Evolutionary conservation across 2,113 vertebrate genomes (phyloP), one percentile per base, ranked within the genome.

Genomic region (Gadus chalcogrammus): DNA sequence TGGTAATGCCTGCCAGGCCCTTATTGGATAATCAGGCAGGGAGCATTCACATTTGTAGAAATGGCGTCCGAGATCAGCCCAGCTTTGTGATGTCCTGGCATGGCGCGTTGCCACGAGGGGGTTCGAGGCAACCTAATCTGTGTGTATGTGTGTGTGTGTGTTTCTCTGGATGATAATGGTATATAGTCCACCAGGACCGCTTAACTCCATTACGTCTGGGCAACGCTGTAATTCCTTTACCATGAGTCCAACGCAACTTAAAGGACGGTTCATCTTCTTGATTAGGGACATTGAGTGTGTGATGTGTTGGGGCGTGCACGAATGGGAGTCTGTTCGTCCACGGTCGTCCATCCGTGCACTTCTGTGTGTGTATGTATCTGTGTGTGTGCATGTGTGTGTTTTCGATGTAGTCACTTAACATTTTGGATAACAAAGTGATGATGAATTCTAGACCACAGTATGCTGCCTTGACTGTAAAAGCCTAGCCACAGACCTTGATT

Each of bases 1-100:
- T 65, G 3, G 59, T 78, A 77, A 79, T 79, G 73, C 59, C 69
- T 66, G 69, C 74, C 83, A 84, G 70, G 75, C 77, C 42, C 73
- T 70, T 60, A 71, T 75, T 65, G 72, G 71, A 82, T 74, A 77
- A 74, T 80, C 61, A 76, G 75, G 70, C 67, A 53, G 70, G 63
- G 70, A 68, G 31, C 66, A 68, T 61, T 63, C 71, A 67, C 71
- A 67, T 58, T 72, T 65, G 56, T 28, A 61, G 48, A 68, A 63
- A 60, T 71, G 75, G 52, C 64, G 71, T 55, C 69, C 27, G 65
- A 69, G 55, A 74, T 80, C 64, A 64, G 69, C 73, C 42, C 64
- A 65, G 74, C 64, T 80, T 80, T 75, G 64, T 75, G 56, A 75
- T 69, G 70, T 69, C 22, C 55, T 72, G 61, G 70, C 35, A 65